Evolutionary conservation across 35 echinoderm and acorn worm genomes (phyloP), one percentile per base, ranked within the genome.

Genomic region (Heliocidaris tuberculata): DNA sequence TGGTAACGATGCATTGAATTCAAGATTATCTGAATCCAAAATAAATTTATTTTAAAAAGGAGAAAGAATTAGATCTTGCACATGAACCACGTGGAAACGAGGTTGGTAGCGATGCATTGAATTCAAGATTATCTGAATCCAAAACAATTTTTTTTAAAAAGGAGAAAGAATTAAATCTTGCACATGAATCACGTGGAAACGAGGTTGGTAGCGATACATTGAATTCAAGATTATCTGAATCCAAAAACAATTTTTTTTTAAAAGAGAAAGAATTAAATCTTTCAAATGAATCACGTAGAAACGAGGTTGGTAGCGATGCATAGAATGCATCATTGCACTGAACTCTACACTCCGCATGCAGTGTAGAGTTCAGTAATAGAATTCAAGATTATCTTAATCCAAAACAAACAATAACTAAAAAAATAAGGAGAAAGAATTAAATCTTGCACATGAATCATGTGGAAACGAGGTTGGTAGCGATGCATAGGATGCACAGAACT

Each of bases 1-100:
- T 99, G 98, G 59, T 99, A 99, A 17, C 98, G 97, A 85, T 99
- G 98, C 98, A 99, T 97, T 24, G 96, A 99, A 94, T 99, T 99
- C 42, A 99, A 65, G 48, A 99, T 99, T 47, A 99, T 99, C 98
- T 99, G 92, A 48, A 94, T 30, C 50, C 6, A 59, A 93, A 97
- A 96, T 5, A 60, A 95, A 24, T 7, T n/a, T n/a, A n/a, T 85
- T 99, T 97, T 93, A 85, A 59, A 52, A 92, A 24, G 32, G 48
- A n/a, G 17, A 49, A 60, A 92, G 32, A 30, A 93, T 32, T 31
- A 78, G 0, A 78, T n/a, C 7, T 78, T 56, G 10, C 10, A 12
- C 90, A 49, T 99, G 98, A 32, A 97, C 98, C 35, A 99, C 98
- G 94, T 99, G 98, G 92, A 99, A 99, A 15, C 97, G 92, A 30